These are phyloP conservation scores for Festucalex cinctus DNA, from an alignment of 2,113 vertebrate species.

Conservation along the genomic window DNA sequence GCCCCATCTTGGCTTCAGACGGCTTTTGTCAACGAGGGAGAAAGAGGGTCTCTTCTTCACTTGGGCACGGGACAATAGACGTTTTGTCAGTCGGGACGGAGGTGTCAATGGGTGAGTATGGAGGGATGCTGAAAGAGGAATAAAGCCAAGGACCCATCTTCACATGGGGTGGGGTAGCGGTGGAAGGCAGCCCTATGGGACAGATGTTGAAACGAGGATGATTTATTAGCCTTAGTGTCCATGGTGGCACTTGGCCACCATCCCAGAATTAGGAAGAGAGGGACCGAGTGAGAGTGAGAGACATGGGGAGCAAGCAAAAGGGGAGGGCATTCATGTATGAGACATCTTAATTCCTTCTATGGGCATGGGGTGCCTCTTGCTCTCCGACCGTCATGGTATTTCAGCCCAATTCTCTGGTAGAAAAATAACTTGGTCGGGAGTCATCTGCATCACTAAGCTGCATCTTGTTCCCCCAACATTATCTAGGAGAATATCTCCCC, in stretches of 20 bases:
- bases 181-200: slow-evolving; percentile 75
- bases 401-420: slow-evolving; percentile 66
- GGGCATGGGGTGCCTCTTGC: slow-evolving; percentile 73
- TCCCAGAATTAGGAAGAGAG: slow-evolving; percentile 82
- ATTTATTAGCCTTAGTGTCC: slow-evolving; percentile 90
- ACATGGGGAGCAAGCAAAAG: slow-evolving; percentile 56
- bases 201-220: slow-evolving; percentile 88
- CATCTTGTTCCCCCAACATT: slow-evolving; percentile 58
- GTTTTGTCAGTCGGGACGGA: slow-evolving; percentile 82
- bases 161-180: slow-evolving; percentile 70
- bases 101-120: slow-evolving; percentile 67
- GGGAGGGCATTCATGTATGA: slow-evolving; percentile 64
- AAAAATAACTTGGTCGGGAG: slow-evolving; percentile 73
- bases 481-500: slow-evolving; percentile 20
- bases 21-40: slow-evolving; percentile 83
- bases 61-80: slow-evolving; percentile 84
- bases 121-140: slow-evolving; percentile 72
- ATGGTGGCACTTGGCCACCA: slow-evolving; percentile 87
- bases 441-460: slow-evolving; percentile 67
- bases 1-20: slow-evolving; percentile 86
- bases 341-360: slow-evolving; percentile 79
- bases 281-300: slow-evolving; percentile 61
- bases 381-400: slow-evolving; percentile 74
- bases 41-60: slow-evolving; percentile 91
- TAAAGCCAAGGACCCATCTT: slow-evolving; percentile 74